Evolutionary conservation across 2,113 vertebrate genomes (phyloP).

Genomic region (Recurvirostra avosetta): DNA sequence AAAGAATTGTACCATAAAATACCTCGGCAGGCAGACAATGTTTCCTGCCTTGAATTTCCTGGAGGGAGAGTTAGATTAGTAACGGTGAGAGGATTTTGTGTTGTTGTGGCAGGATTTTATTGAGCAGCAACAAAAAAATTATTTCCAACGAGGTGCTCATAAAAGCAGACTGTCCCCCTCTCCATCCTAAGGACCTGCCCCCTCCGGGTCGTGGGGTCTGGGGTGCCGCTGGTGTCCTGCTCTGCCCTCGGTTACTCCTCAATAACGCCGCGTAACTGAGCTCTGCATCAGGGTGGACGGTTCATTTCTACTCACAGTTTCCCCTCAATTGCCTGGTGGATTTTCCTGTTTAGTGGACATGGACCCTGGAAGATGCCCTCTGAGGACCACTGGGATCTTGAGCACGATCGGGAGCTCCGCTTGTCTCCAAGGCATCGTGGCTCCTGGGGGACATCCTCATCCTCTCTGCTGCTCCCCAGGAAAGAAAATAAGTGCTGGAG

Average conservation of each 20-base stretch:
- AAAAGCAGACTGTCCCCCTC: not conserved
- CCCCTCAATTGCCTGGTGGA: not conserved
- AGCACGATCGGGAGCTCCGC: fast-evolving
- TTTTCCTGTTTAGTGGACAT: not conserved
- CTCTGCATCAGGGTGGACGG: not conserved
- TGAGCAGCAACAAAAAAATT: conserved; percentile 12
- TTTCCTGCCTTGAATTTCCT: conserved; percentile 55
- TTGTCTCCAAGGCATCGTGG: not conserved
- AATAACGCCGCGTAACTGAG: not conserved
- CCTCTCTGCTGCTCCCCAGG: not conserved
- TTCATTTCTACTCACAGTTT: not conserved
- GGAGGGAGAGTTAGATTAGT: conserved; percentile 59
- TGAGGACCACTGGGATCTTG: not conserved
- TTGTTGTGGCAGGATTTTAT: conserved; percentile 42
- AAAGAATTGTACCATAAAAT: conserved; percentile 42
- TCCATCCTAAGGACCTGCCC: not conserved
- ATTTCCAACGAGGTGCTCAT: not conserved
- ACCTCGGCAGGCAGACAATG: conserved; percentile 19
- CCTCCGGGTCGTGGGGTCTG: fast-evolving
- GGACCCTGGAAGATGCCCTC: not conserved
- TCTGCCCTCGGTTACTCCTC: not conserved
- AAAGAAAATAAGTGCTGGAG: not conserved
- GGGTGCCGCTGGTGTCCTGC: fast-evolving
- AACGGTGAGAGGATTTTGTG: conserved; percentile 49
- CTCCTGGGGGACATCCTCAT: not conserved